These are phyloP conservation scores for Tragelaphus scriptus DNA, from an alignment of 2,113 vertebrate species.

Conservation along the genomic window DNA sequence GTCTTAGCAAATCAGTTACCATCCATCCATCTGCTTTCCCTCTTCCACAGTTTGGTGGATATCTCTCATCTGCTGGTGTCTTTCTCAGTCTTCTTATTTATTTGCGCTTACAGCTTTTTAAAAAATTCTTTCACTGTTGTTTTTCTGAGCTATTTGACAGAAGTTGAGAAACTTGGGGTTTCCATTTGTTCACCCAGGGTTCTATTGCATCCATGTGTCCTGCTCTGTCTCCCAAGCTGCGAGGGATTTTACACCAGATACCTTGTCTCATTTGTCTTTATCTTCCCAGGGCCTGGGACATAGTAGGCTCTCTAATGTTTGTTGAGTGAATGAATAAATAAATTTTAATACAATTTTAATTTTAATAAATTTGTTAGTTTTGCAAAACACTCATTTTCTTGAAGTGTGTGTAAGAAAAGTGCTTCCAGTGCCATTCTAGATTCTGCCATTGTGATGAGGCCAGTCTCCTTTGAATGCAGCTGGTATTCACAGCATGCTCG, in stretches of 20 bases:
- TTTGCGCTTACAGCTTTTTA: not conserved
- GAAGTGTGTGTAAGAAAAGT: slow-evolving; percentile 46
- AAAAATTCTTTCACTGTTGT: not conserved
- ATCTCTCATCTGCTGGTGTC: not conserved
- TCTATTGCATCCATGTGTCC: not conserved
- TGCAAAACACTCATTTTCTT: slow-evolving; percentile 62
- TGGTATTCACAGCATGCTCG: not conserved
- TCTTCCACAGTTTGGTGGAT: not conserved
- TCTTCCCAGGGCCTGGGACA: not conserved
- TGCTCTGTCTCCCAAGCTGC: not conserved
- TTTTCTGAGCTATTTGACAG: not conserved
- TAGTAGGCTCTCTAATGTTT: not conserved
- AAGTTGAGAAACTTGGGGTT: not conserved
- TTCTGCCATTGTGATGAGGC: not conserved
- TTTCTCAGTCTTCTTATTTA: slow-evolving; percentile 9
- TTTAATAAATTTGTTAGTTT: slow-evolving; percentile 52
- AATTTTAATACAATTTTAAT: not conserved
- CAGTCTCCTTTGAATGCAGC: not conserved
- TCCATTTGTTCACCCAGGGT: not conserved
- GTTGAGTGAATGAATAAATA: not conserved
- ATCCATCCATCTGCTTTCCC: slow-evolving; percentile 29
- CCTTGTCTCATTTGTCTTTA: not conserved
- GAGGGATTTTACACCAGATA: not conserved
- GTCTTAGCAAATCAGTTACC: not conserved
- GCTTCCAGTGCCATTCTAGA: not conserved